A percentile compares a stretch with the other conserved stretches of the same genome.
These are phyloP conservation scores for Ibidorhyncha struthersii DNA, from an alignment of 2,113 vertebrate genomes.

Conservation along the genomic window DNA sequence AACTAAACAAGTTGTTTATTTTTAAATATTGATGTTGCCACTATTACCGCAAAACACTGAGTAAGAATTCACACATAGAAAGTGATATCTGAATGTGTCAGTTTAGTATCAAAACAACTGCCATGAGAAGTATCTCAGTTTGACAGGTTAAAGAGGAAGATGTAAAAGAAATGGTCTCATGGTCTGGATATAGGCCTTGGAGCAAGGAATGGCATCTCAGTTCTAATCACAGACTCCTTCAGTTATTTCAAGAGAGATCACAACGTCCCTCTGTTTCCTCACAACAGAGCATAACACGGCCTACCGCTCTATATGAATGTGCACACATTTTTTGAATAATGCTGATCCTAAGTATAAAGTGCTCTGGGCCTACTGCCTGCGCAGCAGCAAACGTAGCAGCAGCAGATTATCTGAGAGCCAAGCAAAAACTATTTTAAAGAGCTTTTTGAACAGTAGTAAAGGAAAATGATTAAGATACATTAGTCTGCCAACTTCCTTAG, in stretches of 20 bases:
- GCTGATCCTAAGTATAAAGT: neutral
- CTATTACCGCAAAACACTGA: slow-evolving; percentile 76
- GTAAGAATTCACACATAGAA: slow-evolving; percentile 78
- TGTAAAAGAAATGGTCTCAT: slow-evolving; percentile 5
- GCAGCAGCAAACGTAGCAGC: neutral
- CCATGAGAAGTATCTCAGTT: slow-evolving; percentile 60
- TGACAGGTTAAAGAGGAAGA: slow-evolving; percentile 72
- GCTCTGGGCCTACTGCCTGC: neutral
- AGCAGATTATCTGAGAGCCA: neutral
- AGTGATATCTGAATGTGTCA: slow-evolving; percentile 74
- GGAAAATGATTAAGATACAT: neutral
- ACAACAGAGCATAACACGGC: neutral
- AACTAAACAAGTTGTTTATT: slow-evolving; percentile 71
- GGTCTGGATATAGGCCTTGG: slow-evolving; percentile 11
- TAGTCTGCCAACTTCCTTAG: neutral
- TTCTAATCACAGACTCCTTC: slow-evolving; percentile 6
- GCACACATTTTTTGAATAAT: neutral
- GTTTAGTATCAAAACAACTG: slow-evolving; percentile 77
- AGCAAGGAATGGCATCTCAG: slow-evolving; percentile 10
- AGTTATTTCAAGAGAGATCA: neutral
- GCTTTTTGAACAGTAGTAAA: neutral
- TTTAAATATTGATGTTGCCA: slow-evolving; percentile 79
- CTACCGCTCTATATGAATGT: neutral
- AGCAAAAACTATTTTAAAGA: neutral
- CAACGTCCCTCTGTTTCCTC: neutral